Evolutionary conservation across 2,113 vertebrate species (phyloP).

Genomic region (Hystrix cristata): DNA sequence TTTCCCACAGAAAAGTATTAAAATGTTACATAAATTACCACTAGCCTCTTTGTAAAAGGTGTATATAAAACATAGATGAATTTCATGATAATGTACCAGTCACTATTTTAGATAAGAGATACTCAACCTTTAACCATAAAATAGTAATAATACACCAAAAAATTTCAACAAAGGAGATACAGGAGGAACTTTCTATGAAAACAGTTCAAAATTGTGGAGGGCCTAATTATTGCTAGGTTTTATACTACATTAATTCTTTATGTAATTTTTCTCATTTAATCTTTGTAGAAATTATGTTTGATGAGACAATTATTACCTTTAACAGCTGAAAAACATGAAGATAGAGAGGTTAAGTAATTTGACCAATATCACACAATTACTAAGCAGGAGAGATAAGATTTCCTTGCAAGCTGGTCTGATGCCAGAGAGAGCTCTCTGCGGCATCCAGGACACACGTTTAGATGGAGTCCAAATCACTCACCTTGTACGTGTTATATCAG

Average conservation of each 20-base stretch:
- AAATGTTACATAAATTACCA: not conserved
- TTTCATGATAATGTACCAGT: not conserved
- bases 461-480: rapidly evolving
- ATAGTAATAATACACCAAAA: not conserved
- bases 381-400: not conserved
- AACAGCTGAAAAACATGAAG: not conserved
- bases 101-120: not conserved
- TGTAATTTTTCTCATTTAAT: not conserved
- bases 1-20: not conserved
- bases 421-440: not conserved
- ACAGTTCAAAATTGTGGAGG: not conserved
- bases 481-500: not conserved
- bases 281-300: not conserved
- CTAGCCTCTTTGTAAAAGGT: not conserved
- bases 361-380: not conserved
- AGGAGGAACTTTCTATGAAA: not conserved
- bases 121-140: not conserved
- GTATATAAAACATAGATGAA: not conserved
- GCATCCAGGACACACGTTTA: not conserved
- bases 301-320: not conserved
- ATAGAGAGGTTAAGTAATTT: not conserved
- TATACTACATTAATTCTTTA: not conserved
- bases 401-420: not conserved
- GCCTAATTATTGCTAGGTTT: not conserved
- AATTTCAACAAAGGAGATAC: not conserved